These are phyloP conservation scores for Gonatopus flavifemur DNA, from an alignment of 1,140 invertebrate species.

Conservation along the genomic window DNA sequence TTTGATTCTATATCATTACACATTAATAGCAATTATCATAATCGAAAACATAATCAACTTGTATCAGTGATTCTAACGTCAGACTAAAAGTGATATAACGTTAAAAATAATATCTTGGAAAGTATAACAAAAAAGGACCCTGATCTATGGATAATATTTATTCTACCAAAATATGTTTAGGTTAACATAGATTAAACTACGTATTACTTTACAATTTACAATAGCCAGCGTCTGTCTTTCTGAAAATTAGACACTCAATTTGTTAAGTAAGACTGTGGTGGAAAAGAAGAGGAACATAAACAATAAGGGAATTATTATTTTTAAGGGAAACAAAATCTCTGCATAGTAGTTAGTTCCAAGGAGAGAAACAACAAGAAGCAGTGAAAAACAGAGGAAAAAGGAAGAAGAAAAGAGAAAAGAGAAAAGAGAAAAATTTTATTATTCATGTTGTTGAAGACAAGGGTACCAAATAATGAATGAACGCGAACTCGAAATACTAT, in stretches of 20 bases:
- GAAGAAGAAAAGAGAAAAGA: conserved; percentile 1
- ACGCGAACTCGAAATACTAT: conserved; percentile 3
- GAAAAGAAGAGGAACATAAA: conserved; percentile 6
- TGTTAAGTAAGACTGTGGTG: conserved; percentile 10
- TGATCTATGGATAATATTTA: conserved; percentile 35
- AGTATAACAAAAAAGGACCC: conserved; percentile 33
- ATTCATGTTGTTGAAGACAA: conserved; percentile 26
- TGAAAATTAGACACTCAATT: conserved; percentile 25
- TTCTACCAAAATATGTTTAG: conserved; percentile 36
- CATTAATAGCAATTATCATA: conserved; percentile 16
- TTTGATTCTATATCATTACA: conserved; percentile 15
- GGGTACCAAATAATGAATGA: conserved; percentile 27
- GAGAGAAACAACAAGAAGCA: conserved; percentile 3
- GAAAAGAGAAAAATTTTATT: conserved; percentile 19
- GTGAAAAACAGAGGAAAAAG: conserved; percentile 1
- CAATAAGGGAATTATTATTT: conserved; percentile 2
- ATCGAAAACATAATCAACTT: conserved; percentile 5
- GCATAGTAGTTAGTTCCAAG: conserved; percentile 14
- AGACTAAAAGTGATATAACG: conserved; percentile 20
- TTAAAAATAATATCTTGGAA: conserved; percentile 32
- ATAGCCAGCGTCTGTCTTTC: conserved; percentile 22
- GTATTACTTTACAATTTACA: conserved; percentile 16
- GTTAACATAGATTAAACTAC: conserved; percentile 18
- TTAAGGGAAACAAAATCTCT: too few relatives aligned
- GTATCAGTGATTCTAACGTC: conserved; percentile 35